A percentile compares a stretch with the other conserved stretches of the same genome.
Conservation (phyloP, 2,888 invertebrate genomes). For the Euclidia mi region DNA sequence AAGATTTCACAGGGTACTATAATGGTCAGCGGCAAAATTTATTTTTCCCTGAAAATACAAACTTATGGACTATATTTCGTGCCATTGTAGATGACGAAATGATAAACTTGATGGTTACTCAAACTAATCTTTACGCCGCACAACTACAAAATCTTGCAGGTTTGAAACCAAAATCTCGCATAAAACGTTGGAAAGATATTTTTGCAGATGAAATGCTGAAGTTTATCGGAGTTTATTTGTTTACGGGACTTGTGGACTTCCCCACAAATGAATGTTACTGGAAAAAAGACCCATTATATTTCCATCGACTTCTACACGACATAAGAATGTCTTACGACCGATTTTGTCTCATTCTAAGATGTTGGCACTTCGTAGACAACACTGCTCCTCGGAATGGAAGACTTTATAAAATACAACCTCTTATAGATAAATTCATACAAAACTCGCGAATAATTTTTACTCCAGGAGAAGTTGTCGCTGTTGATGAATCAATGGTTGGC, state of each 20-base stretch:
- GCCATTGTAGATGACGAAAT: slow-evolving; percentile 23
- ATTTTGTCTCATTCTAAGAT: slow-evolving; percentile 34
- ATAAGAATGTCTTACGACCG: slow-evolving; percentile 44
- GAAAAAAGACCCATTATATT: slow-evolving; percentile 38
- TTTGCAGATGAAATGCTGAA: slow-evolving; percentile 30
- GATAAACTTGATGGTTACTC: slow-evolving; percentile 26
- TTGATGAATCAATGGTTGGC: slow-evolving; percentile 50
- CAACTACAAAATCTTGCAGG: slow-evolving; percentile 15
- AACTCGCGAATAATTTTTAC: slow-evolving; percentile 31
- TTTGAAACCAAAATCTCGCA: slow-evolving; percentile 18
- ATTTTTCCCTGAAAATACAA: slow-evolving; percentile 5
- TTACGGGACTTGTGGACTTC: slow-evolving; percentile 33
- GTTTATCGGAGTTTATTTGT: slow-evolving; percentile 35
- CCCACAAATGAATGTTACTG: slow-evolving; percentile 40
- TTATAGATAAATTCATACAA: slow-evolving; percentile 35
- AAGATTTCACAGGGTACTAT: slow-evolving; percentile 23
- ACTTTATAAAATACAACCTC: slow-evolving; percentile 43
- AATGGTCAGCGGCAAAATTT: slow-evolving; percentile 15
- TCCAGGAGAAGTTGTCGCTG: slow-evolving; percentile 33
- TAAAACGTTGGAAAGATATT: slow-evolving; percentile 26
- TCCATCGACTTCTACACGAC: slow-evolving; percentile 38
- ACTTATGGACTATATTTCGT: slow-evolving; percentile 21
- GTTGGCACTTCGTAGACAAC: slow-evolving; percentile 49
- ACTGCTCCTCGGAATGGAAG: slow-evolving; percentile 22
- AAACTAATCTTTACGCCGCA: slow-evolving; percentile 27